Percentiles rank a stretch among this genome's conserved stretches.
Evolutionary conservation across 2,888 invertebrate genomes (phyloP).

Genomic region (Crepidodera aurea): DNA sequence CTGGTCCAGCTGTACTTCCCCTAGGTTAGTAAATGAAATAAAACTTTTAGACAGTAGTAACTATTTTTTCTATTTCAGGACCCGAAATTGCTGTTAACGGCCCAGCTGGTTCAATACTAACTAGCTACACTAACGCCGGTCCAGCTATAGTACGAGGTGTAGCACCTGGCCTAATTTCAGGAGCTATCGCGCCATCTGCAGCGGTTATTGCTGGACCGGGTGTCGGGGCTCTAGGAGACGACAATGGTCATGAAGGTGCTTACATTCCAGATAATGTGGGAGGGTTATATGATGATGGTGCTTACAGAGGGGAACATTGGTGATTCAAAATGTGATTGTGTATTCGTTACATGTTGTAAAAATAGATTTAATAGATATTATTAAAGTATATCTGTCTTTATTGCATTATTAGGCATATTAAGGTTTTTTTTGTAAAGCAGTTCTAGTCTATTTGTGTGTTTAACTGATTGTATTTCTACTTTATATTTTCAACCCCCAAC

Average conservation of each 20-base stretch:
- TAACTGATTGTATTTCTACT: too few relatives aligned
- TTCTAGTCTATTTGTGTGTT: too few relatives aligned
- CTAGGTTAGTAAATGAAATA: conserved; percentile 12
- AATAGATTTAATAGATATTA: too few relatives aligned
- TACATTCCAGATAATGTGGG: conserved; percentile 46
- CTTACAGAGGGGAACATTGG: conserved; percentile 35
- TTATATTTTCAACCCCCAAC: too few relatives aligned
- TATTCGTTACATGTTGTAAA: not conserved
- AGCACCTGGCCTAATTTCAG: conserved; percentile 34
- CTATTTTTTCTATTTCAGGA: conserved; percentile 27
- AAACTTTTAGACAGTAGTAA: too few relatives aligned
- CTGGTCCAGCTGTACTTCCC: conserved; percentile 38
- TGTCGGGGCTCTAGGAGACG: conserved; percentile 42
- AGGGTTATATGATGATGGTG: conserved; percentile 47
- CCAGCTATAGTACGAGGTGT: conserved; percentile 46
- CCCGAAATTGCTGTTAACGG: conserved; percentile 38
- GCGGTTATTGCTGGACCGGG: conserved; percentile 15
- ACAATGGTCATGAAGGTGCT: conserved; percentile 44
- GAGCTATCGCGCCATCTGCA: conserved; percentile 10
- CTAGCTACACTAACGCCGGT: conserved; percentile 44
- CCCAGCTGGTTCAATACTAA: conserved; percentile 46
- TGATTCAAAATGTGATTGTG: too few relatives aligned
- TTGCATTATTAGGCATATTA: too few relatives aligned
- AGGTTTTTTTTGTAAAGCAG: too few relatives aligned
- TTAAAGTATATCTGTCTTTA: too few relatives aligned